These are phyloP conservation scores for Colletes collaris DNA, from an alignment of 2,888 invertebrate species.

Conservation along the genomic window DNA sequence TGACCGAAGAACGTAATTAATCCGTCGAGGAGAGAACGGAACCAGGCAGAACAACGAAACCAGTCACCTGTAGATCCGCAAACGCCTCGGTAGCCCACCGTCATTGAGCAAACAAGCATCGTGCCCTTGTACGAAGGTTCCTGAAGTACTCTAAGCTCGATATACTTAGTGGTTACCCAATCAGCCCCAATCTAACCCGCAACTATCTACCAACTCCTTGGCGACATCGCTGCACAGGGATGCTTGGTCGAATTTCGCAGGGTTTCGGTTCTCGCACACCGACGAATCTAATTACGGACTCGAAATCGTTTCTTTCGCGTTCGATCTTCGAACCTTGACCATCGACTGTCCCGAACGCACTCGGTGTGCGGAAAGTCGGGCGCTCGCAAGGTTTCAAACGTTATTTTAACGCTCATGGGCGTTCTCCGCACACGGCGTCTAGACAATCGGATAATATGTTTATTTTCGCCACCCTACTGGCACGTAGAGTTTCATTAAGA, in stretches of 20 bases:
- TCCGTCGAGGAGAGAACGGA: conserved; percentile 7
- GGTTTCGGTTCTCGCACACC: conserved; percentile 48
- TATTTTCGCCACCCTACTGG: too few relatives aligned
- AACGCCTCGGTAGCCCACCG: conserved; percentile 49
- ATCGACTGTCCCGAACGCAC: conserved; percentile 22
- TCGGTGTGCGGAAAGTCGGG: too few relatives aligned
- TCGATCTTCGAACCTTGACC: conserved; percentile 16
- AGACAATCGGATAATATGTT: too few relatives aligned
- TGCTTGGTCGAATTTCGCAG: conserved; percentile 45
- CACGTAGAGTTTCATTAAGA: too few relatives aligned
- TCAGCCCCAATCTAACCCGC: conserved; percentile 71
- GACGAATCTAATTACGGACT: conserved; percentile 49
- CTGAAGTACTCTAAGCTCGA: conserved; percentile 71
- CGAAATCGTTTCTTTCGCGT: conserved; percentile 43
- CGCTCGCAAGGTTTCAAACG: too few relatives aligned
- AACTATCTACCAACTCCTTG: conserved; percentile 69
- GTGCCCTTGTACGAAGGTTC: conserved; percentile 63
- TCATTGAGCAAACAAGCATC: conserved; percentile 67
- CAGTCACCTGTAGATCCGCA: conserved; percentile 54
- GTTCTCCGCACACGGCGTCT: neutral
- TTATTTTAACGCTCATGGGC: too few relatives aligned
- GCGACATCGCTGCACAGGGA: conserved; percentile 56
- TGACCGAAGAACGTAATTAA: conserved; percentile 36
- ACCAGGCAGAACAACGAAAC: conserved; percentile 13
- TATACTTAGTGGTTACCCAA: conserved; percentile 76